These are phyloP conservation scores for Takifugu ocellatus DNA, from an alignment of 2,797 vertebrate species.

Conservation along the genomic window DNA sequence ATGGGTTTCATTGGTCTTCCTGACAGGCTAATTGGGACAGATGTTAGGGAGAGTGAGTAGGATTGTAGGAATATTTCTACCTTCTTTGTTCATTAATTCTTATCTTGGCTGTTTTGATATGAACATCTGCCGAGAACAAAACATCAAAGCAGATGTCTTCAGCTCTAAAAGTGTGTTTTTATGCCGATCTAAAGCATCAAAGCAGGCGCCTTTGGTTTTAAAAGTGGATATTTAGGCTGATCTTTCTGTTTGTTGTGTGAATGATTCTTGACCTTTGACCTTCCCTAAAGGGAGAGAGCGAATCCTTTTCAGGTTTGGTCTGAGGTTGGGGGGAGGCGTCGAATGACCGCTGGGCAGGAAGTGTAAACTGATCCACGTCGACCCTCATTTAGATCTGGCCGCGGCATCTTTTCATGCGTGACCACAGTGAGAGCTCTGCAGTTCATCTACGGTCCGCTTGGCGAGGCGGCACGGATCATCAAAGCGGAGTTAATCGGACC, in stretches of 20 bases:
- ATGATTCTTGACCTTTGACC: slow-evolving; percentile 62
- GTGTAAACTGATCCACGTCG: slow-evolving; percentile 63
- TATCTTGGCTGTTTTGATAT: slow-evolving; percentile 21
- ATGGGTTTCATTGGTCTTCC: slow-evolving; percentile 65
- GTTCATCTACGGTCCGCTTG: slow-evolving; percentile 24
- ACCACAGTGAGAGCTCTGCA: slow-evolving; percentile 49
- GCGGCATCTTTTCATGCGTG: slow-evolving; percentile 60
- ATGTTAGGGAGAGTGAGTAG: slow-evolving; percentile 55
- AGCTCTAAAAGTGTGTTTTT: background rate
- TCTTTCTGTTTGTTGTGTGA: slow-evolving; percentile 42
- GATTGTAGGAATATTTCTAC: slow-evolving; percentile 1
- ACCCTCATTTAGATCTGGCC: slow-evolving; percentile 69
- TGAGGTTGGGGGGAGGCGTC: slow-evolving; percentile 45
- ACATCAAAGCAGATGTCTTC: no score
- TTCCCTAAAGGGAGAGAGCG: slow-evolving; percentile 32
- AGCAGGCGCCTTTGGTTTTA: no score
- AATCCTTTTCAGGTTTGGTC: slow-evolving; percentile 34
- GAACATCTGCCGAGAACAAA: slow-evolving; percentile 14
- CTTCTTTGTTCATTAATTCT: background rate
- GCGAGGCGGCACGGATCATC: slow-evolving; percentile 48
- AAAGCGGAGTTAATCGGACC: slow-evolving; percentile 62
- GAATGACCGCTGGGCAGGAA: slow-evolving; percentile 59
- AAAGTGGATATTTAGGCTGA: slow-evolving; percentile 1
- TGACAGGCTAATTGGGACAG: slow-evolving; percentile 52
- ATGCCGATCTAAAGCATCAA: background rate